Percentiles rank a stretch among this genome's conserved stretches.
Conservation (phyloP, 2,113 vertebrate genomes). For the Mus pahari region DNA sequence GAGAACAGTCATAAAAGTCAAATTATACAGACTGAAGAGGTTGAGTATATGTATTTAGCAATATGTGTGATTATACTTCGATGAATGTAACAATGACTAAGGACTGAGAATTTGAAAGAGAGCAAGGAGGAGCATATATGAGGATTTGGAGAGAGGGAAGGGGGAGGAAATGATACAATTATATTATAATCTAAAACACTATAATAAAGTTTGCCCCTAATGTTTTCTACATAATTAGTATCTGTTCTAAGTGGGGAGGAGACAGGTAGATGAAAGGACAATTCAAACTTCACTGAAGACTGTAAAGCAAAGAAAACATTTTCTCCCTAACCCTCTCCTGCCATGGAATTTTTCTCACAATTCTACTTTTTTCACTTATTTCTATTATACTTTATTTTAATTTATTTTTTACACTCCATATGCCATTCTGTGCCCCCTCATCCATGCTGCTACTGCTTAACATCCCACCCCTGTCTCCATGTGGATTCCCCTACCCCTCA, state of each 20-base stretch:
- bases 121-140: background rate
- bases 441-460: no score
- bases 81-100: background rate
- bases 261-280: background rate
- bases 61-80: background rate
- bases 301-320: background rate
- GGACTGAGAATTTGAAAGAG: background rate
- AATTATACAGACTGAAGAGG: background rate
- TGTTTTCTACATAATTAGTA: background rate
- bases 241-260: background rate
- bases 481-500: no score
- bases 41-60: background rate
- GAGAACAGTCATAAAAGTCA: background rate
- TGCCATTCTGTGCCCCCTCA: no score
- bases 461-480: no score
- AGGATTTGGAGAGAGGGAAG: background rate
- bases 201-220: background rate
- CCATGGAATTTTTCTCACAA: background rate
- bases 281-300: background rate
- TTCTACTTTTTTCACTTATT: background rate
- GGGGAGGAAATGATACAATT: background rate
- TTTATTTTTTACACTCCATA: no score
- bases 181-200: background rate
- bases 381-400: no score
- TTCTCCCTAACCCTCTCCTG: background rate